A percentile compares a stretch with the other conserved stretches of the same genome.
Conservation (phyloP, 2,888 invertebrate species). For the Tetropium fuscum region DNA sequence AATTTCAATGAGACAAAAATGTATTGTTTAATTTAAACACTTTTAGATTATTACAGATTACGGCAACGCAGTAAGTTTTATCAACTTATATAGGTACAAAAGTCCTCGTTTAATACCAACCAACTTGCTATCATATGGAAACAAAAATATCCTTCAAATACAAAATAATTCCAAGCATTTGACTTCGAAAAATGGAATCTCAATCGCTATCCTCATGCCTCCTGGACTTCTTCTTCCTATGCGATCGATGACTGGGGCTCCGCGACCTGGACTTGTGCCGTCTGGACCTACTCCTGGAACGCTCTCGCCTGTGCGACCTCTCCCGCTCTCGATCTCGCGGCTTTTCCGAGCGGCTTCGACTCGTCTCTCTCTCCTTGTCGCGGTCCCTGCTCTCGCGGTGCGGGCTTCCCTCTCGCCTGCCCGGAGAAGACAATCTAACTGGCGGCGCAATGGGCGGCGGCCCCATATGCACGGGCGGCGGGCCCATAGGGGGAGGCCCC, state of each 20-base stretch:
- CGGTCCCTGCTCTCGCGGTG: conserved; percentile 60
- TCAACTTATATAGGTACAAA: conserved; percentile 23
- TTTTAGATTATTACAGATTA: too few species aligned
- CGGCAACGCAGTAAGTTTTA: conserved; percentile 10
- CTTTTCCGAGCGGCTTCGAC: conserved; percentile 57
- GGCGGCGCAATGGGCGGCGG: conserved; percentile 50
- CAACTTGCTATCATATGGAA: too few species aligned
- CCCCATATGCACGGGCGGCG: conserved; percentile 57
- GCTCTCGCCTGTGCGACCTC: conserved; percentile 75
- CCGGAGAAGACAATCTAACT: conserved; percentile 43
- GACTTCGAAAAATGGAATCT: background rate
- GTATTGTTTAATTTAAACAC: too few species aligned
- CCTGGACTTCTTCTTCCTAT: conserved; percentile 77
- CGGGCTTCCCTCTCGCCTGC: conserved; percentile 35
- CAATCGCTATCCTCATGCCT: conserved; percentile 77
- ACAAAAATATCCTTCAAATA: conserved; percentile 19
- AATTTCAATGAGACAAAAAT: too few species aligned
- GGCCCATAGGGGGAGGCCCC: conserved; percentile 69
- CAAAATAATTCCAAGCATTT: conserved; percentile 13
- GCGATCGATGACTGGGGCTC: conserved; percentile 74
- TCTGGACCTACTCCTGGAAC: conserved; percentile 75
- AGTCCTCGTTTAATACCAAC: too few species aligned
- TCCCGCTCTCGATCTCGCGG: conserved; percentile 65
- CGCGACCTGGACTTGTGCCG: conserved; percentile 80
- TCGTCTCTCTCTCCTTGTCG: conserved; percentile 67